phyloP scores from a whole-genome alignment of 2,113 vertebrate genomes.

The Pseudopodoces humilis region DNA sequence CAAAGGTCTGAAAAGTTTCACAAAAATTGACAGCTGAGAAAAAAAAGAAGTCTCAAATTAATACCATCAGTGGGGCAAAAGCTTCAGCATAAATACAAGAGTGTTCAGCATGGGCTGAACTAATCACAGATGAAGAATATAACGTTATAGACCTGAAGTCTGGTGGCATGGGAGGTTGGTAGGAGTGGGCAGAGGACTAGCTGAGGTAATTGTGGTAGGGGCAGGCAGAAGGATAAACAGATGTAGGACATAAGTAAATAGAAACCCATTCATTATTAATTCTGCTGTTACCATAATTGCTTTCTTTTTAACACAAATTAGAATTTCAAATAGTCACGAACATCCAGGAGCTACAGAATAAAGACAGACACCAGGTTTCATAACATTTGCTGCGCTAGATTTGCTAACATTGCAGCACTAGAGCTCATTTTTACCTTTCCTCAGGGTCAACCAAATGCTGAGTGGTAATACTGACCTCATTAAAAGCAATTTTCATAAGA shows the following conservation, averaged over 20 bases:
- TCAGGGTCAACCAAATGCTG: background rate
- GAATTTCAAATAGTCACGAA: background rate
- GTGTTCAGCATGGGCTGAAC: background rate
- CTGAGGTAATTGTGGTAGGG: background rate
- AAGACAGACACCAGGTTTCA: background rate
- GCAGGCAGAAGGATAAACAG: background rate
- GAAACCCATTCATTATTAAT: background rate
- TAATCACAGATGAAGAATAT: background rate
- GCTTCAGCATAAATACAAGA: background rate
- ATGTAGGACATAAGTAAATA: background rate
- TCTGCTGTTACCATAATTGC: background rate
- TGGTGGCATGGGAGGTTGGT: background rate
- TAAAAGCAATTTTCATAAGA: background rate
- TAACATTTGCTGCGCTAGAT: background rate
- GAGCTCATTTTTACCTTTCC: background rate
- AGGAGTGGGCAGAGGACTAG: background rate
- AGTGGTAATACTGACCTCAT: background rate
- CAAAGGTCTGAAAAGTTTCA: background rate
- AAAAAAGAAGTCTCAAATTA: background rate
- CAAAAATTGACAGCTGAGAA: background rate
- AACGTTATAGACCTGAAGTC: background rate
- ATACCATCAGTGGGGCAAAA: background rate
- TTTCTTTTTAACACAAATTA: background rate
- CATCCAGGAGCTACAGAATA: background rate
- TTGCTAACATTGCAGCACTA: background rate